A percentile compares a stretch with the other conserved stretches of the same genome.
phyloP scores from a whole-genome alignment of 2,797 vertebrate species.

The Podarcis lilfordi region DNA sequence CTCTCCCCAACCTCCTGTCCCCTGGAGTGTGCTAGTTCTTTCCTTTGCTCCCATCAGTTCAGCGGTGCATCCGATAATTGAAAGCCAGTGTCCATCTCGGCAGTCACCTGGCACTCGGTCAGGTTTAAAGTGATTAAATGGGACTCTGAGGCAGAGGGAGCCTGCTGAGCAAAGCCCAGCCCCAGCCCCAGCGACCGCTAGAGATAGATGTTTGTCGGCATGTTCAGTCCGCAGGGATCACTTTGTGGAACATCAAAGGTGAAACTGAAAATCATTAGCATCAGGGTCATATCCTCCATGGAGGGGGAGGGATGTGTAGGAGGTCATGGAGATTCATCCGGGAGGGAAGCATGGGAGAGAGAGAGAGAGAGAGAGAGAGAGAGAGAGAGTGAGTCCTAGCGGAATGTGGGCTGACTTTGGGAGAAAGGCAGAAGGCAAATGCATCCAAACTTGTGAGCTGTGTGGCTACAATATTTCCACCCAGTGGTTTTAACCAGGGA shows the following conservation, averaged over 20 bases:
- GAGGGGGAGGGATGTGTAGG: not conserved
- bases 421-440: not conserved
- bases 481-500: no score
- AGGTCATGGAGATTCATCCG: not conserved
- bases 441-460: not conserved
- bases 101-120: slow-evolving; percentile 17
- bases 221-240: slow-evolving; percentile 21
- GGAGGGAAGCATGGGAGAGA: not conserved
- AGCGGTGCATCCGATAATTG: slow-evolving; percentile 23
- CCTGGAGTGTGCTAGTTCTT: not conserved
- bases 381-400: no score
- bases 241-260: slow-evolving; percentile 37
- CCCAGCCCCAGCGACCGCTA: not conserved
- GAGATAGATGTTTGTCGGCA: slow-evolving; percentile 1
- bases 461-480: not conserved
- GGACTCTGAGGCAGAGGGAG: slow-evolving; percentile 1
- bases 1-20: not conserved
- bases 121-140: slow-evolving; percentile 34
- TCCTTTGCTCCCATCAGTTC: not conserved
- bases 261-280: slow-evolving; percentile 36
- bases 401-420: not conserved
- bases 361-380: not conserved
- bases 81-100: slow-evolving; percentile 7
- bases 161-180: not conserved
- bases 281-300: slow-evolving; percentile 15